Evolutionary conservation across 2,113 vertebrate genomes (phyloP), one percentile per base, ranked within the genome.

Genomic region (Notothenia rossii): DNA sequence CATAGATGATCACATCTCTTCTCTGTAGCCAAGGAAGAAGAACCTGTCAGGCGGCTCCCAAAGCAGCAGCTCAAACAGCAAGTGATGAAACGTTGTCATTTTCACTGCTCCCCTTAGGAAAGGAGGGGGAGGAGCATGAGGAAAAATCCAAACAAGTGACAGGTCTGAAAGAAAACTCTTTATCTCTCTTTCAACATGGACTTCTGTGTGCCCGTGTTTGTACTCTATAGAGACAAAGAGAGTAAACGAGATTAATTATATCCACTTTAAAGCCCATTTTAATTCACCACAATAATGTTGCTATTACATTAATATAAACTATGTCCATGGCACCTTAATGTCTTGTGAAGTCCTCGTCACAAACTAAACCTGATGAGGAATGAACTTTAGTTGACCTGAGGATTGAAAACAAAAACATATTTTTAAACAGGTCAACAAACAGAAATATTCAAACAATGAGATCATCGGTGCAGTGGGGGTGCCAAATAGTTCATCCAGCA

Each of bases 21-120:
- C 68, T 80, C 65, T 50, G n/a, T 75, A 67, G 68, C 55, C 60
- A 9, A 17, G 71, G 61, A 70, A 72, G 65, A 77, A 69, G 77
- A 76, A 73, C 11, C 67, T 81, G 61, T 9, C 58, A 70, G 62
- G 76, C 84, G 66, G 71, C 78, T 79, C 70, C 80, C 62, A 82
- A 50, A 82, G 72, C 75, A 63, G 72, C 77, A 75, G 65, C 85
- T 90, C 83, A 88, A 87, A 86, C 84, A 83, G 65, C 59, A 81
- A 83, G 67, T 79, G 90, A 90, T 90, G 85, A 90, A 90, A 91
- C 62, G 20, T 54, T 88, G 83, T 88, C 85, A 89, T 89, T 88
- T 90, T 76, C 74, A 75, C 68, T 20, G 79, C 64, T 85, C 61
- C 67, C 78, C 66, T 72, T 14, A 54, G 43, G 61, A 29, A 33